phyloP scores from a whole-genome alignment of 92 coral and sea anemone genomes.

The Phymanthus crucifer region DNA sequence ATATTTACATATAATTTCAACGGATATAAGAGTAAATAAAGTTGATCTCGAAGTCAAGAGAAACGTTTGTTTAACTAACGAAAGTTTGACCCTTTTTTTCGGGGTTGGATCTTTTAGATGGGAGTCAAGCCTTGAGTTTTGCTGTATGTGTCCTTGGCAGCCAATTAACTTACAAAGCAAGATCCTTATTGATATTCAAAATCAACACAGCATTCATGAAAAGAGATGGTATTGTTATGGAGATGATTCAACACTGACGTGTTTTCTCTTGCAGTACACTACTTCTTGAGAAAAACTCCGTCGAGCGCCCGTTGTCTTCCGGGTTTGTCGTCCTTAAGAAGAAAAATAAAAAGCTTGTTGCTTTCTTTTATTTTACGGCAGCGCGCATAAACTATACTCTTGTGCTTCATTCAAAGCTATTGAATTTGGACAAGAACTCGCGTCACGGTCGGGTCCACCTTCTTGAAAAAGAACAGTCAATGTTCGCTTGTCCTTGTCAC shows the following conservation, averaged over 20 bases:
- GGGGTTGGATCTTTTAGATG: not conserved
- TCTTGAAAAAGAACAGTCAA: constrained; percentile 28
- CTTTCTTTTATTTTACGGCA: constrained; percentile 16
- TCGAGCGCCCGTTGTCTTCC: constrained; percentile 17
- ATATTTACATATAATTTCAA: constrained; percentile 84
- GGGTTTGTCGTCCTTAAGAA: constrained; percentile 6
- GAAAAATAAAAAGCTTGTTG: not conserved
- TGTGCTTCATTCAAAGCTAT: constrained; percentile 8
- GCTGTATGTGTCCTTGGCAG: constrained; percentile 17
- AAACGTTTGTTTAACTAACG: constrained; percentile 12
- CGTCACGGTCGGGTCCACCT: constrained; percentile 28
- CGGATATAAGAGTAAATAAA: constrained; percentile 71
- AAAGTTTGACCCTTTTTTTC: constrained; percentile 1
- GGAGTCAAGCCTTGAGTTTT: not conserved
- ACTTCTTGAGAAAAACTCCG: constrained; percentile 10
- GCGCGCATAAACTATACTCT: constrained; percentile 21
- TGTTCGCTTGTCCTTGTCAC: constrained; percentile 26
- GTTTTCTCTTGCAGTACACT: not conserved
- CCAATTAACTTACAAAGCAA: constrained; percentile 35
- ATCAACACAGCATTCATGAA: constrained; percentile 63
- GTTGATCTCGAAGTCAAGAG: constrained; percentile 31
- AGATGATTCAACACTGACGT: constrained; percentile 57
- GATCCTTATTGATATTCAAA: constrained; percentile 56
- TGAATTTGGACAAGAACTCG: constrained; percentile 22
- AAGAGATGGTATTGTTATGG: constrained; percentile 64